These are phyloP conservation scores for Montifringilla adamsi DNA, from an alignment of 2,113 vertebrate species.

Conservation along the genomic window DNA sequence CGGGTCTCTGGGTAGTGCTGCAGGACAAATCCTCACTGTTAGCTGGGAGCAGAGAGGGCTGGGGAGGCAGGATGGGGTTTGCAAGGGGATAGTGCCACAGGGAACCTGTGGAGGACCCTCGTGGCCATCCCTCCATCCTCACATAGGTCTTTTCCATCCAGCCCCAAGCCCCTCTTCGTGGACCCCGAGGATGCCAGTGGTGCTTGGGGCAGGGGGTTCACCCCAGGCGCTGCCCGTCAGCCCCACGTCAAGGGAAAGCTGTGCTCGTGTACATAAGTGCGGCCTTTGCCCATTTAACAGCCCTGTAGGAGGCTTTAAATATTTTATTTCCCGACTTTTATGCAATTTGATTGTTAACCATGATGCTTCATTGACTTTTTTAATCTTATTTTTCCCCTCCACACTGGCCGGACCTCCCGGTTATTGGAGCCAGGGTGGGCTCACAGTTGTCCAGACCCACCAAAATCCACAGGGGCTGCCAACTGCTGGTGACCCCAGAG, in stretches of 20 bases:
- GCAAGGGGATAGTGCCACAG: neutral
- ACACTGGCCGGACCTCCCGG: accelerated
- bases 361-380: neutral
- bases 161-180: accelerated
- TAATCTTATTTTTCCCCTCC: neutral
- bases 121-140: neutral
- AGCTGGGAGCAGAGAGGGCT: neutral
- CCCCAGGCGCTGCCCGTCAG: neutral
- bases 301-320: constrained; percentile 12
- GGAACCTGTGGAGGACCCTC: neutral
- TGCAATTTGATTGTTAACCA: constrained; percentile 4
- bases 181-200: neutral
- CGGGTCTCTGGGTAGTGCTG: neutral
- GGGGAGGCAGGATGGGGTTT: neutral
- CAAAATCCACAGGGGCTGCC: neutral
- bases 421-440: accelerated
- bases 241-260: neutral
- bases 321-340: constrained; percentile 19
- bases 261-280: accelerated
- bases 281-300: accelerated
- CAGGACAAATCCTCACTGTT: neutral
- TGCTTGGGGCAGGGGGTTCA: neutral
- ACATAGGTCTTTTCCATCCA: neutral
- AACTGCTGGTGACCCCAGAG: accelerated
- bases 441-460: neutral